Evolutionary conservation across 2,888 invertebrate species (phyloP).

Genomic region (Eugnorisma glareosa): DNA sequence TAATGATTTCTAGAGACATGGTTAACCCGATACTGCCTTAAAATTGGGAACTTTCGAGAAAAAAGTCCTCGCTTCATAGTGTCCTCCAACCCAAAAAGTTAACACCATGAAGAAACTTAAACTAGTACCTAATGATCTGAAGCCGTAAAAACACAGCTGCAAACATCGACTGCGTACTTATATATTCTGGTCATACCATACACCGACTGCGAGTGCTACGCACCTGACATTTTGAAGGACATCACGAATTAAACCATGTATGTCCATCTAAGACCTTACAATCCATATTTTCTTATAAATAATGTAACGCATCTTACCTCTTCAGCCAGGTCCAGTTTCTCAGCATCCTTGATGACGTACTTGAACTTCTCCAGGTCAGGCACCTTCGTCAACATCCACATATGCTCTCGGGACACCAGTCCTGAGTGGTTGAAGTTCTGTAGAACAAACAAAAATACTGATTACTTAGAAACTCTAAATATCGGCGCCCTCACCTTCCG

Average conservation of each 20-base stretch:
- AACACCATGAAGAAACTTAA: neutral
- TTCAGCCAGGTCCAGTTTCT: constrained; percentile 90
- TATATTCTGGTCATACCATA: neutral
- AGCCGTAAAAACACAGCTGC: neutral
- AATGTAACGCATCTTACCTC: constrained; percentile 74
- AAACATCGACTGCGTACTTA: neutral
- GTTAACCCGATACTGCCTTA: too few relatives aligned
- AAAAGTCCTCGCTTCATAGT: too few relatives aligned
- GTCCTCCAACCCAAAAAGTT: too few relatives aligned
- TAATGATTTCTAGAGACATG: too few relatives aligned
- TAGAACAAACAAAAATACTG: constrained; percentile 60
- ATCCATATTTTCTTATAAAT: neutral
- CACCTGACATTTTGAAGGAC: neutral
- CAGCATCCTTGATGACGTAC: constrained; percentile 92
- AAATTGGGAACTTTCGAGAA: too few relatives aligned
- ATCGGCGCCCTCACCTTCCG: too few relatives aligned
- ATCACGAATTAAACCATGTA: neutral
- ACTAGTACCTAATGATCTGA: neutral
- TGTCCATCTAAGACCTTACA: neutral
- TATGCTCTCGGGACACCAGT: constrained; percentile 91
- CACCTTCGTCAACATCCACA: constrained; percentile 94
- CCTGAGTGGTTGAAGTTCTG: constrained; percentile 94
- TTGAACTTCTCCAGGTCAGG: constrained; percentile 93
- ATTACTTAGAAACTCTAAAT: too few relatives aligned
- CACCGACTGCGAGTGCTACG: too few relatives aligned